Conservation (phyloP, 2,113 vertebrate species). For the Montifringilla adamsi region DNA sequence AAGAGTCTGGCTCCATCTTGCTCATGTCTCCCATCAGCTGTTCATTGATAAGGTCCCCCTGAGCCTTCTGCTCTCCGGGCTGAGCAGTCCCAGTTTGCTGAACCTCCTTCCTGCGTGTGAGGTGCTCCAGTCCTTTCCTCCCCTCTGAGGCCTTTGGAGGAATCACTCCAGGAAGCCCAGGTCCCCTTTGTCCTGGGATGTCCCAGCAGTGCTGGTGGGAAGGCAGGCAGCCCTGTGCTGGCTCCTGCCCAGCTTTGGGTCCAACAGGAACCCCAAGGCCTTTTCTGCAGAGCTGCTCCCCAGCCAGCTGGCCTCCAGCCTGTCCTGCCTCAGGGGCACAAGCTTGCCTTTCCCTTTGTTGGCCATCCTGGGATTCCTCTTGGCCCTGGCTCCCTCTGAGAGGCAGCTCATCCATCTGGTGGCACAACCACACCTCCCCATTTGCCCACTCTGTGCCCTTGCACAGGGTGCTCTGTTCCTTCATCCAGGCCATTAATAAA, state of each 20-base stretch:
- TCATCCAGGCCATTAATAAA: background rate
- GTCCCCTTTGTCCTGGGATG: too few relatives aligned
- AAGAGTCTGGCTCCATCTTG: background rate
- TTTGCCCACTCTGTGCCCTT: background rate
- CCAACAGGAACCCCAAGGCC: background rate
- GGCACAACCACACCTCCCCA: background rate
- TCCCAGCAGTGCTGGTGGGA: background rate
- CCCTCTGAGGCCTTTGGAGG: background rate
- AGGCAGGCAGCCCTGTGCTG: background rate
- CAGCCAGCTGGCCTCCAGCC: background rate
- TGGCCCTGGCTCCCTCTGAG: background rate
- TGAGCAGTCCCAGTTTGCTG: background rate
- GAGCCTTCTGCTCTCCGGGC: background rate
- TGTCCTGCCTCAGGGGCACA: background rate
- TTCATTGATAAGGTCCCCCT: background rate
- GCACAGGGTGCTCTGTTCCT: background rate
- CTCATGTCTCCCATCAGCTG: background rate
- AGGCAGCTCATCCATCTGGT: background rate
- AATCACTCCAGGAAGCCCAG: fast-evolving
- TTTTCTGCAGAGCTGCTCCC: background rate
- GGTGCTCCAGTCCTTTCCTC: background rate
- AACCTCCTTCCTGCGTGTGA: background rate
- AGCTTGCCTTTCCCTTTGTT: background rate
- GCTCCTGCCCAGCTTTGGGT: background rate
- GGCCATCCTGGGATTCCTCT: background rate